phyloP scores from a whole-genome alignment of 2,797 vertebrate genomes.

The Eleutherodactylus coqui region DNA sequence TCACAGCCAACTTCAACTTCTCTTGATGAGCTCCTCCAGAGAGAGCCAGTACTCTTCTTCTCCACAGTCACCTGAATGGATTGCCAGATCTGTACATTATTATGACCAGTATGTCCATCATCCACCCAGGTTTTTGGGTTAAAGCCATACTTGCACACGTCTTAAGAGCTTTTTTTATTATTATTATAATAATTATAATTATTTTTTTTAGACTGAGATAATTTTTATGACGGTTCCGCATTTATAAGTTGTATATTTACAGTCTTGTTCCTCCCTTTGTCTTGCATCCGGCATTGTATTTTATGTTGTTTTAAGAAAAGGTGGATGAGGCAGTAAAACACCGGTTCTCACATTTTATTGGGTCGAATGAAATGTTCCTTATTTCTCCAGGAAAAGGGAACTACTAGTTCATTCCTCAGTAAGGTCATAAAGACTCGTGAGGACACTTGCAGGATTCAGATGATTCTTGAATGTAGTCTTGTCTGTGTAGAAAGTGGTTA shows the following conservation, averaged over 20 bases:
- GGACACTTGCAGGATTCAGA: conserved; percentile 71
- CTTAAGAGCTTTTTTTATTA: conserved; percentile 46
- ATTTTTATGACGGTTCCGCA: conserved; percentile 41
- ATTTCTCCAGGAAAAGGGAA: conserved; percentile 69
- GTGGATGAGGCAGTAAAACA: conserved; percentile 33
- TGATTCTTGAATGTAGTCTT: conserved; percentile 73
- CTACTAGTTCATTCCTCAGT: conserved; percentile 67
- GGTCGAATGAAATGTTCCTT: conserved; percentile 69
- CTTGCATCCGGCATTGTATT: conserved; percentile 26
- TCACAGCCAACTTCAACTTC: conserved; percentile 96
- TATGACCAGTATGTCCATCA: conserved; percentile 68
- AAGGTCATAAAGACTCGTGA: conserved; percentile 63
- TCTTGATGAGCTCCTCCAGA: conserved; percentile 83
- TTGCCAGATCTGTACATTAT: conserved; percentile 67
- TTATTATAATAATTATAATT: conserved; percentile 31
- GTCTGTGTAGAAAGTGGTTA: conserved; percentile 74
- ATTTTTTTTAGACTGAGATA: conserved; percentile 36
- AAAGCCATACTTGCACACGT: conserved; percentile 71
- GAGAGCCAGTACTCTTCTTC: conserved; percentile 73
- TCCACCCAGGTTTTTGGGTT: conserved; percentile 66
- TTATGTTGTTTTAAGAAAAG: conserved; percentile 29
- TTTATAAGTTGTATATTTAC: conserved; percentile 51
- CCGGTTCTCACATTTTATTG: conserved; percentile 23
- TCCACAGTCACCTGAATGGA: conserved; percentile 74
- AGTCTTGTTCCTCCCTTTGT: conserved; percentile 30